These are phyloP conservation scores for Heliothis virescens DNA, from an alignment of 1,140 invertebrate species.

Conservation along the genomic window DNA sequence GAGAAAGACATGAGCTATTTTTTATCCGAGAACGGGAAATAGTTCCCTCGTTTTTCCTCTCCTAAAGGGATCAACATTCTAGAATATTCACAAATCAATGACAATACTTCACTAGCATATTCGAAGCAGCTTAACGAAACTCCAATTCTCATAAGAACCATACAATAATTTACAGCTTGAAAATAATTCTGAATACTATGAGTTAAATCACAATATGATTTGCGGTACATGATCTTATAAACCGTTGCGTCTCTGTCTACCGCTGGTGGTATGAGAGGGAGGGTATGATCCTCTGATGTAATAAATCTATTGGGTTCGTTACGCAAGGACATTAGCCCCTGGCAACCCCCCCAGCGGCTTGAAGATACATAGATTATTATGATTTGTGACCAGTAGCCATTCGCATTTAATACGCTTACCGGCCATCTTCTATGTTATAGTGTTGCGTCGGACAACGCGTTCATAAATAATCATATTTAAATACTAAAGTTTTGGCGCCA, in stretches of 20 bases:
- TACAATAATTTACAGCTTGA: slow-evolving; percentile 37
- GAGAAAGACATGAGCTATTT: no score
- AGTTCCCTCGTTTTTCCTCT: no score
- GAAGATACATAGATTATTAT: slow-evolving; percentile 58
- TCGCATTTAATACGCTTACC: slow-evolving; percentile 49
- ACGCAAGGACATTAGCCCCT: slow-evolving; percentile 54
- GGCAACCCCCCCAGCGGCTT: slow-evolving; percentile 47
- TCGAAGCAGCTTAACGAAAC: not conserved
- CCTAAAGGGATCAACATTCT: no score
- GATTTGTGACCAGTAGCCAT: slow-evolving; percentile 56
- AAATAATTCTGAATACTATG: slow-evolving; percentile 37
- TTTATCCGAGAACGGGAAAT: no score
- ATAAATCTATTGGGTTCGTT: slow-evolving; percentile 64
- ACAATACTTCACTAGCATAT: not conserved
- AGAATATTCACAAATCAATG: not conserved
- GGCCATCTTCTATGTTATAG: slow-evolving; percentile 38
- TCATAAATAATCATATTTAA: slow-evolving; percentile 30
- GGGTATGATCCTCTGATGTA: not conserved
- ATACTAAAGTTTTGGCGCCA: slow-evolving; percentile 26
- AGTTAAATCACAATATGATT: slow-evolving; percentile 35
- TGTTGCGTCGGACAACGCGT: not conserved
- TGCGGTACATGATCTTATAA: slow-evolving; percentile 35
- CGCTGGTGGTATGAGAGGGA: slow-evolving; percentile 30
- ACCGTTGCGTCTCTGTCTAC: slow-evolving; percentile 5
- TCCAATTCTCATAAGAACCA: slow-evolving; percentile 22